Evolutionary conservation across 2,888 invertebrate species (phyloP).

Genomic region (Brachylomia viminalis): DNA sequence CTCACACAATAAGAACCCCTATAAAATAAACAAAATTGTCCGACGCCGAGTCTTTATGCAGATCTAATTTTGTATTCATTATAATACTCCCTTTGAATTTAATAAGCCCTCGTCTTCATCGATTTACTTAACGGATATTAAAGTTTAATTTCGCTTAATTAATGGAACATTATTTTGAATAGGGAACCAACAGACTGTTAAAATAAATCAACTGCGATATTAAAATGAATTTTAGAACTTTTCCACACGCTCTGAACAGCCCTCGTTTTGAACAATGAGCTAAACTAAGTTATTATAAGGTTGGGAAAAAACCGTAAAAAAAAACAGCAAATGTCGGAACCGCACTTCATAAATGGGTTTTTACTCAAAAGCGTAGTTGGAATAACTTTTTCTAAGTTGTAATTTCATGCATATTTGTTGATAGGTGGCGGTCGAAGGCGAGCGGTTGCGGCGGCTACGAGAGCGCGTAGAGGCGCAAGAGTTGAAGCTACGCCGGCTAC

Average conservation of each 20-base stretch:
- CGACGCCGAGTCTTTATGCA: slow-evolving; percentile 58
- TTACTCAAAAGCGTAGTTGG: slow-evolving; percentile 23
- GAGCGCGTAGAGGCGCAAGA: slow-evolving; percentile 99
- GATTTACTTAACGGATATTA: slow-evolving; percentile 23
- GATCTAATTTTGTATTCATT: slow-evolving; percentile 66
- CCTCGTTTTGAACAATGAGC: slow-evolving; percentile 45
- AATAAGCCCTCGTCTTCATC: slow-evolving; percentile 32
- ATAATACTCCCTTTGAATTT: slow-evolving; percentile 46
- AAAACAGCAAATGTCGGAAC: slow-evolving; percentile 9
- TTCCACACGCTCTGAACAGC: slow-evolving; percentile 49
- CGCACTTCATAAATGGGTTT: slow-evolving; percentile 18
- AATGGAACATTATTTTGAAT: slow-evolving; percentile 27
- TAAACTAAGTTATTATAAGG: slow-evolving; percentile 31
- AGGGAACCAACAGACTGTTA: neutral
- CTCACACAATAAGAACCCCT: slow-evolving; percentile 79
- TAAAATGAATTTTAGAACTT: slow-evolving; percentile 39
- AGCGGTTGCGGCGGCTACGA: slow-evolving; percentile 95
- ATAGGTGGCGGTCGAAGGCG: slow-evolving; percentile 96
- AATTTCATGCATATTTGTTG: slow-evolving; percentile 47
- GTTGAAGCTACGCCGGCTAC: slow-evolving; percentile 96
- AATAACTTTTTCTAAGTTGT: slow-evolving; percentile 20
- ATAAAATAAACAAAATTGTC: slow-evolving; percentile 79
- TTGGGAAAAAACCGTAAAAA: slow-evolving; percentile 15
- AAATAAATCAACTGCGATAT: slow-evolving; percentile 36
- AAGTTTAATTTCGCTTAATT: slow-evolving; percentile 22